A percentile compares a stretch with the other conserved stretches of the same genome.
These are phyloP conservation scores for Linnaemya tessellans DNA, from an alignment of 2,888 invertebrate species.

Conservation along the genomic window DNA sequence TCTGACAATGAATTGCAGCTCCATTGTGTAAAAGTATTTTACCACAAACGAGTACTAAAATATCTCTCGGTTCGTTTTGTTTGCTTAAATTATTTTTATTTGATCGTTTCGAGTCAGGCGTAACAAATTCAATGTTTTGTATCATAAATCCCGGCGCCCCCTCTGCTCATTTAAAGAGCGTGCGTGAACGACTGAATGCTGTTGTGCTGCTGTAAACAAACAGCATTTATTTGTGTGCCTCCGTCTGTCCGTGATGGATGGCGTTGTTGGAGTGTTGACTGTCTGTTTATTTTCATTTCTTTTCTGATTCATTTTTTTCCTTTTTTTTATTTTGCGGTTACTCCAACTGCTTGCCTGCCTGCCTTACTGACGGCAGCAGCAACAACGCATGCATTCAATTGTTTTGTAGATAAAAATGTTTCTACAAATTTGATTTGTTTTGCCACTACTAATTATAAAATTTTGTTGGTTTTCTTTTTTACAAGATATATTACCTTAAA, in stretches of 20 bases:
- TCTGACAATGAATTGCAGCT: slow-evolving; percentile 70
- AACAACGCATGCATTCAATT: slow-evolving; percentile 51
- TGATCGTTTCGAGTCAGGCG: slow-evolving; percentile 68
- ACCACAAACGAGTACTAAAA: slow-evolving; percentile 3
- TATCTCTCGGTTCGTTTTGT: slow-evolving; percentile 32
- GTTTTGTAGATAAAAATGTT: slow-evolving; percentile 61
- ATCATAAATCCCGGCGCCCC: slow-evolving; percentile 65
- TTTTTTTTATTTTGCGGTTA: neutral
- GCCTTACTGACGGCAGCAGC: neutral
- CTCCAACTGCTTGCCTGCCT: too few species aligned
- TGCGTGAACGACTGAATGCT: slow-evolving; percentile 60
- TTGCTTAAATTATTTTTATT: slow-evolving; percentile 61
- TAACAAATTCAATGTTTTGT: slow-evolving; percentile 69
- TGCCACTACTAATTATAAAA: slow-evolving; percentile 71
- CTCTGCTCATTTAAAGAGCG: slow-evolving; percentile 43
- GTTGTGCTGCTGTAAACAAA: slow-evolving; percentile 55
- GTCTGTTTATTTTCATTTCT: slow-evolving; percentile 47
- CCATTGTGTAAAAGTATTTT: slow-evolving; percentile 57
- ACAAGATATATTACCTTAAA: slow-evolving; percentile 52
- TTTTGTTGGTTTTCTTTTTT: slow-evolving; percentile 56
- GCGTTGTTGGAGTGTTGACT: slow-evolving; percentile 66
- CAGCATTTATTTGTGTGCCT: slow-evolving; percentile 3
- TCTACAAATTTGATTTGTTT: slow-evolving; percentile 69
- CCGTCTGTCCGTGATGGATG: slow-evolving; percentile 47
- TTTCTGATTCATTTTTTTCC: neutral